A percentile compares a stretch with the other conserved stretches of the same genome.
Conservation (phyloP, 2,797 vertebrate genomes). For the Cirrhinus molitorella region DNA sequence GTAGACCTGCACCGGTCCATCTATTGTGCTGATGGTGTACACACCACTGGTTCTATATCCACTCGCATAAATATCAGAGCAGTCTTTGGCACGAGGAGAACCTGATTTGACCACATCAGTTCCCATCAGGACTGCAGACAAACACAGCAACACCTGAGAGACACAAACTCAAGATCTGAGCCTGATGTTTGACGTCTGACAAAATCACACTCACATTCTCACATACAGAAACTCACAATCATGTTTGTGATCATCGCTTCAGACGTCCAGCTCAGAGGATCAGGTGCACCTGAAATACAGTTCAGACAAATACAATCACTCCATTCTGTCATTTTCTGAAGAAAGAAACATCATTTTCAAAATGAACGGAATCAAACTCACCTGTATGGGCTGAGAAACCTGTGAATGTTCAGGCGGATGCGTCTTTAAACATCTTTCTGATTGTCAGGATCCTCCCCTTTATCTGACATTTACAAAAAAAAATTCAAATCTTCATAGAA, state of each 20-base stretch:
- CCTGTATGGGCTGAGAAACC: too few relatives aligned
- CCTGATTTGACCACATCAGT: too few relatives aligned
- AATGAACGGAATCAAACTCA: too few relatives aligned
- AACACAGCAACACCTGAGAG: slow-evolving; percentile 13
- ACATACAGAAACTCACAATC: background rate
- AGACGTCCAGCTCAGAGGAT: too few relatives aligned
- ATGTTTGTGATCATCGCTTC: background rate
- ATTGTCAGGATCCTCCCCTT: background rate
- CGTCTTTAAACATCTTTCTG: too few relatives aligned
- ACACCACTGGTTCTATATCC: background rate
- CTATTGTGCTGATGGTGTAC: background rate
- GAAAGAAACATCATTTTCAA: too few relatives aligned
- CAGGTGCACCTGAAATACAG: too few relatives aligned
- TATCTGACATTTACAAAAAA: too few relatives aligned
- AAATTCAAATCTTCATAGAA: too few relatives aligned
- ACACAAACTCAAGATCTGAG: slow-evolving; percentile 3
- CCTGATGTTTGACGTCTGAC: background rate
- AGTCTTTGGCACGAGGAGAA: background rate
- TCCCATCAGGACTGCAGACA: background rate
- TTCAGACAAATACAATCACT: too few relatives aligned
- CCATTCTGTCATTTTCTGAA: too few relatives aligned
- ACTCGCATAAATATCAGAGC: background rate
- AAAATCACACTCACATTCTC: background rate
- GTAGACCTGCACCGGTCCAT: background rate
- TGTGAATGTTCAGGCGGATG: too few relatives aligned